Percentiles rank a stretch among this genome's conserved stretches.
These are phyloP conservation scores for Chanos chanos DNA, from an alignment of 2,797 vertebrate species.

Conservation along the genomic window DNA sequence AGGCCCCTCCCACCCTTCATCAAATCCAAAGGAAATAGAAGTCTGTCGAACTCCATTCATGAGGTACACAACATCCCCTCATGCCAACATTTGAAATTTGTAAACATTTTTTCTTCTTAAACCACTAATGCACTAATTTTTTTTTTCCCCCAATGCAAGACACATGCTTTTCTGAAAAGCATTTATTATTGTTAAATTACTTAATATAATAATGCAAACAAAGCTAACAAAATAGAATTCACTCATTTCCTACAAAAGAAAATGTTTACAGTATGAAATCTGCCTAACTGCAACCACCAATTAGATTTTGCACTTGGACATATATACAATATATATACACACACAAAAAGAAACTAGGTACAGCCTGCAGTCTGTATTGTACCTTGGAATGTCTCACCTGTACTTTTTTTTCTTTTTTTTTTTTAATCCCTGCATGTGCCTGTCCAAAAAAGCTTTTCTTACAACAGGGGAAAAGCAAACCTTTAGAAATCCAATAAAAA, in stretches of 20 bases:
- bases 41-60: conserved; percentile 14
- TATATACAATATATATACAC: conserved; percentile 87
- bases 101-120: conserved; percentile 35
- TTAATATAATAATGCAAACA: conserved; percentile 70
- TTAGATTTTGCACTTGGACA: conserved; percentile 70
- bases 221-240: conserved; percentile 87
- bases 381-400: conserved; percentile 86
- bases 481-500: conserved; percentile 52
- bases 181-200: conserved; percentile 72
- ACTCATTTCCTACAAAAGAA: conserved; percentile 87
- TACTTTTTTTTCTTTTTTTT: conserved; percentile 58
- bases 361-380: conserved; percentile 62
- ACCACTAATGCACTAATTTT: conserved; percentile 31
- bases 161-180: conserved; percentile 60
- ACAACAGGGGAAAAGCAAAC: conserved; percentile 62
- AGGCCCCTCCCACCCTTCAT: background rate
- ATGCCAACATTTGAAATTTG: background rate
- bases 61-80: background rate
- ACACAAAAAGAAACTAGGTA: conserved; percentile 72
- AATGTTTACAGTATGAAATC: conserved; percentile 85
- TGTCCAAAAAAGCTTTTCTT: conserved; percentile 71
- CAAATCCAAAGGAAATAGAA: conserved; percentile 9
- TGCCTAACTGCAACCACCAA: conserved; percentile 74
- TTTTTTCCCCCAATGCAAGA: conserved; percentile 33
- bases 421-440: conserved; percentile 51